These are phyloP conservation scores for Halichondria panicea DNA, from an alignment of 37 sponge, comb jelly and placozoan species.

Conservation along the genomic window DNA sequence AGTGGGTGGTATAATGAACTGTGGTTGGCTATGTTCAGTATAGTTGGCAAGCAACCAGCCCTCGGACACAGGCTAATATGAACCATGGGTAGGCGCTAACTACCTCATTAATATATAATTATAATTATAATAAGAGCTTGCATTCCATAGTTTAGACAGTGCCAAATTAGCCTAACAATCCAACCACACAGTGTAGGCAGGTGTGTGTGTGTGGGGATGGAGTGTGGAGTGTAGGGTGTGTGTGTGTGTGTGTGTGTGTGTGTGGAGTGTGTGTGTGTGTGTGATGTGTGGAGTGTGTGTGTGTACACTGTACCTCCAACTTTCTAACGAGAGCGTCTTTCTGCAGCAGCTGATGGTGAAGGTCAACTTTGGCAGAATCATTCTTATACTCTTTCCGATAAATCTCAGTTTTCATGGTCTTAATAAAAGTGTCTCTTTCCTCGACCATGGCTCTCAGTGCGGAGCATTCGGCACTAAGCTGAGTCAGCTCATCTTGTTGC, in stretches of 20 bases:
- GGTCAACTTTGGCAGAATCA: slow-evolving; percentile 56
- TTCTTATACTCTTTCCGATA: slow-evolving; percentile 69
- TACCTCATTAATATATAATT: not conserved
- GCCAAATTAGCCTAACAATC: not conserved
- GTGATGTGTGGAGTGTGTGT: not conserved
- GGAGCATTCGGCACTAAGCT: slow-evolving; percentile 35
- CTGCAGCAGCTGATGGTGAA: slow-evolving; percentile 26
- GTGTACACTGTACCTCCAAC: slow-evolving; percentile 43
- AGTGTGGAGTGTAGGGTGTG: not conserved
- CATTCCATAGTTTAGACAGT: not conserved
- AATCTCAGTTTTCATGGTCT: slow-evolving; percentile 65
- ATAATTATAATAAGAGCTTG: not conserved
- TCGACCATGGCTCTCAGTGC: slow-evolving; percentile 48
- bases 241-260: not conserved
- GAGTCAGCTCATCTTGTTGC: slow-evolving; percentile 27
- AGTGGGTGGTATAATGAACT: too few species aligned
- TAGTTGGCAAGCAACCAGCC: too few species aligned
- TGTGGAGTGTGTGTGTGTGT: not conserved
- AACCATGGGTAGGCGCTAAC: not conserved
- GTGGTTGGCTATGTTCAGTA: too few species aligned
- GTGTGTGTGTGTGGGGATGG: not conserved
- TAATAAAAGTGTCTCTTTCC: slow-evolving; percentile 59
- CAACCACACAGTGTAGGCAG: not conserved
- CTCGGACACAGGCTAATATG: not conserved
- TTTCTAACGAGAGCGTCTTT: slow-evolving; percentile 38